These are phyloP conservation scores for Drosophila leonis DNA, from an alignment of 2,888 invertebrate species.

Conservation along the genomic window DNA sequence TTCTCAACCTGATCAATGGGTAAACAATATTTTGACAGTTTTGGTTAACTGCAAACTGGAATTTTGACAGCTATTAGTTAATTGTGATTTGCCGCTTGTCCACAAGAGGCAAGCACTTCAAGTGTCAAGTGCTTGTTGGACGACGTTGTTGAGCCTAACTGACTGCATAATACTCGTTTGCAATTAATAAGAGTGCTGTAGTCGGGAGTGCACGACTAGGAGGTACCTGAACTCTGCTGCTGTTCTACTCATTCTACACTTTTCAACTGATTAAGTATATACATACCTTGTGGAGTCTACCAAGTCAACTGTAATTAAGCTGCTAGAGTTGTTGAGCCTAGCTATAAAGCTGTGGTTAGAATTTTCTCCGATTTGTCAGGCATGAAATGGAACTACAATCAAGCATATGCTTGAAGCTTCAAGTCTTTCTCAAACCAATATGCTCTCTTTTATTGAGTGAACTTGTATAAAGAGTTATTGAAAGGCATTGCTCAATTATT, in stretches of 20 bases:
- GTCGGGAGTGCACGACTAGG: neutral
- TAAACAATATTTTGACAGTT: constrained; percentile 39
- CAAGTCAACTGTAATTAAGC: no score
- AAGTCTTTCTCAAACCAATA: neutral
- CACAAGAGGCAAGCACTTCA: constrained; percentile 52
- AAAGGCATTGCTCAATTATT: constrained; percentile 37
- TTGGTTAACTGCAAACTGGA: constrained; percentile 23
- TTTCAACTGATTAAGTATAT: neutral
- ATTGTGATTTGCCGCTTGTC: constrained; percentile 47
- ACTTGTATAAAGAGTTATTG: neutral
- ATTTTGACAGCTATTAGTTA: constrained; percentile 37
- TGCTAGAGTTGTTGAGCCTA: neutral
- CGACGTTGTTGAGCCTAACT: neutral
- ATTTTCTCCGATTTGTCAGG: neutral
- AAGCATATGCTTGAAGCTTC: neutral
- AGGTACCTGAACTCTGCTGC: no score
- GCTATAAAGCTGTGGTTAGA: neutral
- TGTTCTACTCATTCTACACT: no score
- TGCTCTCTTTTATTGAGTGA: neutral
- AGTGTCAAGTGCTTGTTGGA: constrained; percentile 61
- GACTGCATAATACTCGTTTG: neutral
- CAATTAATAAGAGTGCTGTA: neutral
- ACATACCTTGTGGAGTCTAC: neutral
- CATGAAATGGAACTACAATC: neutral
- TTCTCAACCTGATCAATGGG: constrained; percentile 53